These are phyloP conservation scores for Dicaeum eximium DNA, from an alignment of 2,113 vertebrate species.

Conservation along the genomic window DNA sequence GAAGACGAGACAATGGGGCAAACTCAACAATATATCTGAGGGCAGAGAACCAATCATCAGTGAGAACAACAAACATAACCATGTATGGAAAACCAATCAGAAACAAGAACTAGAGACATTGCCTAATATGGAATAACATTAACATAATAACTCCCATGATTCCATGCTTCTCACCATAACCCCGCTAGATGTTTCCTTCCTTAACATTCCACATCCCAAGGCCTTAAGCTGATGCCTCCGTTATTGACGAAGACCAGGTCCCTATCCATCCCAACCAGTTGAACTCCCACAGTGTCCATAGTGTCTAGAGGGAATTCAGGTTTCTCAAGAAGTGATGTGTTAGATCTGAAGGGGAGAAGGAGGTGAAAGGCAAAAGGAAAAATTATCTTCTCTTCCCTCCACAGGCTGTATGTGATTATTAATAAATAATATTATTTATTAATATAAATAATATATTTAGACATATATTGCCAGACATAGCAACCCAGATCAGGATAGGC, in stretches of 20 bases:
- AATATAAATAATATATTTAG: no score
- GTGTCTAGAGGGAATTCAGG: not conserved
- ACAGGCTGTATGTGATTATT: not conserved
- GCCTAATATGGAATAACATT: not conserved
- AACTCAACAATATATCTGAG: not conserved
- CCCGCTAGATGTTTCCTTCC: not conserved
- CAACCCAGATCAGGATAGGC: not conserved
- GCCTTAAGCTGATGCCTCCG: not conserved
- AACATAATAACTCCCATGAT: not conserved
- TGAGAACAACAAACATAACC: not conserved
- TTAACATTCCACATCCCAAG: not conserved
- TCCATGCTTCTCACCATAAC: not conserved
- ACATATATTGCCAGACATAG: fast-evolving
- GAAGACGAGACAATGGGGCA: not conserved
- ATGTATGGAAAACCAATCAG: not conserved
- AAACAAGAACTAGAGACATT: not conserved
- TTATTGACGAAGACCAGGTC: not conserved
- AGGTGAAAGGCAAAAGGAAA: not conserved
- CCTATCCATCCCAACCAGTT: not conserved
- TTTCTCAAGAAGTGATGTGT: not conserved
- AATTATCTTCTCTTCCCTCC: not conserved
- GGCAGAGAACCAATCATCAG: not conserved
- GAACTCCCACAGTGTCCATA: not conserved
- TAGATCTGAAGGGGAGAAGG: not conserved
- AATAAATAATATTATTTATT: no score